Conservation (phyloP, 2,797 vertebrate species). For the Borostomias antarcticus region DNA sequence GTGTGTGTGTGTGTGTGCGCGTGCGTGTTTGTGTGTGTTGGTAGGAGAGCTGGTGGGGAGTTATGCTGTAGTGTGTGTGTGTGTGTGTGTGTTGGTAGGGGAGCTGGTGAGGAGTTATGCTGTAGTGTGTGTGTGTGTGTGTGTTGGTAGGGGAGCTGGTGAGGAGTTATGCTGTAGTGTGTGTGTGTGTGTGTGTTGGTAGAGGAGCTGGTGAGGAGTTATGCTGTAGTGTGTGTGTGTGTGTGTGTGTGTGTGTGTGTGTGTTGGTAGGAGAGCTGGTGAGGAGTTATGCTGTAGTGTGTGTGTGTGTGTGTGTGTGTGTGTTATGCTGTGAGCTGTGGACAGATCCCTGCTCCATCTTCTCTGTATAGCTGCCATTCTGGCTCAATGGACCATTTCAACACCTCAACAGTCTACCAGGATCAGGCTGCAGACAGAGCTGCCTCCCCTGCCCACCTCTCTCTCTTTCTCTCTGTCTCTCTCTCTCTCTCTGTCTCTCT, state of each 20-base stretch:
- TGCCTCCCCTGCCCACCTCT: not conserved
- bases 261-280: too few relatives aligned
- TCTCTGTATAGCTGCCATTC: constrained; percentile 61
- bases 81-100: too few relatives aligned
- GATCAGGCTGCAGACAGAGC: constrained; percentile 45
- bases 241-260: not conserved
- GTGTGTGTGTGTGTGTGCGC: too few relatives aligned
- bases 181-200: too few relatives aligned
- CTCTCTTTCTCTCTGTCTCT: not conserved
- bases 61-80: too few relatives aligned
- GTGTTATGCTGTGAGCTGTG: constrained; percentile 45
- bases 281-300: too few relatives aligned
- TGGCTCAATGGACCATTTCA: constrained; percentile 69
- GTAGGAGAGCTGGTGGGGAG: too few relatives aligned
- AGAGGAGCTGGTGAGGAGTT: too few relatives aligned
- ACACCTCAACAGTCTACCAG: constrained; percentile 66
- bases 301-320: constrained; percentile 23
- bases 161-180: constrained; percentile 26
- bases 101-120: too few relatives aligned
- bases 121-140: too few relatives aligned
- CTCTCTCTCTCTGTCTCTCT: not conserved
- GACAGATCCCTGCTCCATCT: constrained; percentile 61
- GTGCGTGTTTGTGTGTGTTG: too few relatives aligned
- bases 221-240: too few relatives aligned
- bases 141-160: not conserved